Base-by-base conservation (phyloP, 2,888 invertebrate species). In the Eupsilia transversa region DNA sequence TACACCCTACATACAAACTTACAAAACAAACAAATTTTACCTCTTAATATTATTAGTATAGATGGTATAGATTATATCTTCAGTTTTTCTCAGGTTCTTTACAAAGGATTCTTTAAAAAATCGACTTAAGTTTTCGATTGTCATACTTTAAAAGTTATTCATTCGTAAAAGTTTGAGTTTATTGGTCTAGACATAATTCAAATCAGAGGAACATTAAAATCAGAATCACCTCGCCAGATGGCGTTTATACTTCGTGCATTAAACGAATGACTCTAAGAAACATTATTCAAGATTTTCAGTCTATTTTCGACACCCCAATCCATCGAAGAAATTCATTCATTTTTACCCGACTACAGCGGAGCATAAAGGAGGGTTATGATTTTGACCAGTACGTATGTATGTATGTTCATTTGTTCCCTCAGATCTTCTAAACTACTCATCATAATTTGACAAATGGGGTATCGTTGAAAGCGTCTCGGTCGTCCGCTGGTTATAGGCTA, bases 111-210 rank as follows among this genome's bases (percentile, higher is more conserved):
- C 35, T 23, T 38, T 17, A 33, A 46, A 64, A 69, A 35, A 7
- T 7, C 9, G 33, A 2, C 3, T n/a, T 27, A 5, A 43, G 3
- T 20, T 43, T 63, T 43, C 3, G 35, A 20, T 20, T 2, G n/a
- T 23, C 35, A 30, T n/a, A 14, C 27, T 20, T 49, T 33, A 7
- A n/a, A n/a, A 27, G 17, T 33, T 23, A 52, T 41, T 73, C 23
- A 17, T 43, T 5, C 41, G 27, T 73, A 56, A 65, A 56, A 56
- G 10, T 56, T 74, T 5, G 6, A 61, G 17, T 20, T 63, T 35
- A 63, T 56, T 20, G 14, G 74, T 74, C 56, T 74, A 49, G 65
- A 65, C 35, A 46, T 74, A 38, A 74, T 57, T 74, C 17, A 30
- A 56, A 33, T 74, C 38, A 38, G 38, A n/a, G 10, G 65, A 14